These are phyloP conservation scores for Scyliorhinus canicula DNA, from an alignment of 2,797 vertebrate genomes.

Conservation along the genomic window DNA sequence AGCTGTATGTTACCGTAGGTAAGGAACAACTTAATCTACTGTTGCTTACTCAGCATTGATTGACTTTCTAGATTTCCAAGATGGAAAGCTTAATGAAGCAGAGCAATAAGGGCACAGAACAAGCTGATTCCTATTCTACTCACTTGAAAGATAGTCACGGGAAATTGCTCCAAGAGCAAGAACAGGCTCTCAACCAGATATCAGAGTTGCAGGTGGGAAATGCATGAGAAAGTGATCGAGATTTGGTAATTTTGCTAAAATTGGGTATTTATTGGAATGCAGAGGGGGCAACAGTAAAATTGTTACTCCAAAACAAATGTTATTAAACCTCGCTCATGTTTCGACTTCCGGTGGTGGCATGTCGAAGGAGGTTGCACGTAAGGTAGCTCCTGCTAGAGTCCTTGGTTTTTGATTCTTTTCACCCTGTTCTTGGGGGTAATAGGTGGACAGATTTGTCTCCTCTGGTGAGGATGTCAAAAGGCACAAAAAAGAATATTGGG, in stretches of 20 bases:
- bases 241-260: background rate
- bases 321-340: background rate
- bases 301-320: background rate
- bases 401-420: too few species aligned
- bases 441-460: too few species aligned
- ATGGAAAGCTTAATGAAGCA: conserved; percentile 54
- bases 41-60: background rate
- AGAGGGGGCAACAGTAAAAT: background rate
- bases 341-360: too few species aligned
- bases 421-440: too few species aligned
- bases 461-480: too few species aligned
- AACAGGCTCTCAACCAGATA: conserved; percentile 46
- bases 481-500: too few species aligned
- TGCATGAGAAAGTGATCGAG: background rate
- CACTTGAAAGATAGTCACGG: conserved; percentile 46
- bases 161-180: conserved; percentile 57
- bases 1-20: background rate
- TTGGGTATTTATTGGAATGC: background rate
- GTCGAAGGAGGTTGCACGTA: too few species aligned
- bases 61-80: conserved; percentile 53
- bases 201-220: conserved; percentile 45
- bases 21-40: background rate
- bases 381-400: too few species aligned
- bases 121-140: background rate
- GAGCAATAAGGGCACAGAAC: conserved; percentile 44